phyloP scores from a whole-genome alignment of 2,888 invertebrate species.

The Amblyteles armatorius region DNA sequence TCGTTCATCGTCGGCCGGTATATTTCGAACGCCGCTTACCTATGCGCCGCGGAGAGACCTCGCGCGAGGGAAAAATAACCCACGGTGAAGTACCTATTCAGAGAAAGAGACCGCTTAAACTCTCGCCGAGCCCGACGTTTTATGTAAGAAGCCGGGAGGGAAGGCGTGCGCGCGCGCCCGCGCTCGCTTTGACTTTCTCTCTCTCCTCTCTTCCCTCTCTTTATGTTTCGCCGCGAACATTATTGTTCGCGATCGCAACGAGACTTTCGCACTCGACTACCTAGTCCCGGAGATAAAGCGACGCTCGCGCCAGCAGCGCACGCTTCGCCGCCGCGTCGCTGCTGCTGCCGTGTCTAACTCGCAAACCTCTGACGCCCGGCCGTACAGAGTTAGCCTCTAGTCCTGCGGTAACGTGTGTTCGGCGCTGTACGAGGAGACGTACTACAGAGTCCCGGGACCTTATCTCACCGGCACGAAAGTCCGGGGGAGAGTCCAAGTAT shows the following conservation, averaged over 20 bases:
- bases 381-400: slow-evolving; percentile 8
- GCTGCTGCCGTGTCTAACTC: slow-evolving; percentile 13
- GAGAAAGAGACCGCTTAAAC: slow-evolving; percentile 56
- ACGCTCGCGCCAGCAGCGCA: slow-evolving; percentile 40
- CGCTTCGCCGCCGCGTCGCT: not conserved
- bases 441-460: slow-evolving; percentile 5
- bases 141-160: slow-evolving; percentile 72
- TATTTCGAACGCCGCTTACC: not conserved
- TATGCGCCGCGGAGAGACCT: not conserved
- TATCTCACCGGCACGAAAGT: slow-evolving; percentile 19
- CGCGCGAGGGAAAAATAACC: slow-evolving; percentile 19
- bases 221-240: slow-evolving; percentile 62
- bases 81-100: not conserved
- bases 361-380: not conserved
- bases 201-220: slow-evolving; percentile 54
- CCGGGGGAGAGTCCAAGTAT: not conserved
- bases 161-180: slow-evolving; percentile 61
- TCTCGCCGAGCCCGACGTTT: slow-evolving; percentile 68
- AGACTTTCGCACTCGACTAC: slow-evolving; percentile 38
- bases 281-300: slow-evolving; percentile 47
- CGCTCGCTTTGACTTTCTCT: slow-evolving; percentile 58
- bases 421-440: slow-evolving; percentile 23
- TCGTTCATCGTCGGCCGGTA: slow-evolving; percentile 4
- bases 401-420: slow-evolving; percentile 38
- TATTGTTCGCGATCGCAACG: slow-evolving; percentile 62